Evolutionary conservation across 1,140 invertebrate species (phyloP), one percentile per base, ranked within the genome.

Genomic region (Rhagoletis zephyria): DNA sequence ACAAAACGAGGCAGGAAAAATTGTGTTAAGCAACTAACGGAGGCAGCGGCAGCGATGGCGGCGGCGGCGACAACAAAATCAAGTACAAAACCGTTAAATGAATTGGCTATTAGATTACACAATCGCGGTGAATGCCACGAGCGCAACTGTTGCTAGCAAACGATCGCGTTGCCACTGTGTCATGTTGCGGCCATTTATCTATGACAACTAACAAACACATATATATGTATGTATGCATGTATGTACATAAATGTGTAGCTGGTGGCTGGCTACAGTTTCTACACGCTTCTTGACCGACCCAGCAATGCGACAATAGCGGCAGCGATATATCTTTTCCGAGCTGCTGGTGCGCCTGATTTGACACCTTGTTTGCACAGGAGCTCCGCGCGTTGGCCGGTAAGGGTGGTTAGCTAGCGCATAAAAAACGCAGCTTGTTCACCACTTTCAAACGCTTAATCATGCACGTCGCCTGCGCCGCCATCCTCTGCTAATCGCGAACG

Each of bases 71-170:
- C 74, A 81, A 81, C 48, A 81, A 81, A 81, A 56, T 56, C 74
- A 81, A 81, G 74, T 81, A 81, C 74, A 81, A n/a, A 81, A 59
- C 74, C 74, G 74, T 81, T 81, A 81, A 81, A 81, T 56, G 74
- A 81, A 81, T 81, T 81, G 48, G 45, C 74, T 81, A 81, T 81
- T 81, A 81, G 74, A 81, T 81, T 81, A 81, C 74, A 81, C 74
- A 81, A 81, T 81, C 74, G 48, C 74, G n/a, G 48, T 16, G 19
- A 81, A 81, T 5, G 74, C 74, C 48, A 81, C 48, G 56, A 81
- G 74, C 74, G 48, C 74, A 56, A 81, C 74, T 14, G 74, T 56
- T 81, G 74, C 48, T 30, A 30, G 30, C 51, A 42, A n/a, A 56
- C 40, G 3, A 4, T 4, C 2, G 64, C 30, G 40, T 81, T 81